Base-by-base conservation (phyloP, 2,113 vertebrate genomes). In the Vanacampus margaritifer region DNA sequence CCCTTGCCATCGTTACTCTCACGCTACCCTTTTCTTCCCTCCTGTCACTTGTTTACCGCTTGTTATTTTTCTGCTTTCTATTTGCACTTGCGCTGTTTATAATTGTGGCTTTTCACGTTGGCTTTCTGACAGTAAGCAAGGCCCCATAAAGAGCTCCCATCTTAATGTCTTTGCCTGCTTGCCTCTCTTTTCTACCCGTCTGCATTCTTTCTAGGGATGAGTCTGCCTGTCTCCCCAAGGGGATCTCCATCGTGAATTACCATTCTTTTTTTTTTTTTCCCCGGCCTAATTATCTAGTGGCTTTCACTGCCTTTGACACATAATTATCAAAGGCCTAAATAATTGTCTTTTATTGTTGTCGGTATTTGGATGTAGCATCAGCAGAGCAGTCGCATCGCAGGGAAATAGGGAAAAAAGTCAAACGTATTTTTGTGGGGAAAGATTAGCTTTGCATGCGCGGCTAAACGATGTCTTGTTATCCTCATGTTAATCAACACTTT, bases 301-400 rank as follows among this genome's bases (percentile, higher is more conserved):
- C 87, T 89, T 89, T 89, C 75, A 75, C 87, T 90, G 87, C 79
- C 88, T 91, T 90, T 91, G 92, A 93, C 92, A 90, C 87, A 84
- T 89, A 92, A 92, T 92, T 92, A 92, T 91, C 90, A 92, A 92
- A 90, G 88, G 84, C 86, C 89, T 91, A 91, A 92, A 91, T 91
- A 91, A 91, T 90, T 90, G 87, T 91, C 87, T 89, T 61, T 90
- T 89, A 89, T 89, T 90, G 88, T 91, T 88, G 85, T 81, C 67
- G 84, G 87, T 91, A 87, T 92, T 92, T 91, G 84, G 86, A 88
- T 85, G 87, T 84, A 78, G 76, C 83, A 14, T 83, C 81, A 71
- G 84, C 67, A 63, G 79, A 76, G 84, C 83, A 77, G 79, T 84
- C 46, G 58, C 76, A 67, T 88, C 88, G 86, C 76, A 19, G 74